A percentile compares a stretch with the other conserved stretches of the same genome.
phyloP scores from a whole-genome alignment of 2,888 invertebrate genomes.

The Lymantria dispar region DNA sequence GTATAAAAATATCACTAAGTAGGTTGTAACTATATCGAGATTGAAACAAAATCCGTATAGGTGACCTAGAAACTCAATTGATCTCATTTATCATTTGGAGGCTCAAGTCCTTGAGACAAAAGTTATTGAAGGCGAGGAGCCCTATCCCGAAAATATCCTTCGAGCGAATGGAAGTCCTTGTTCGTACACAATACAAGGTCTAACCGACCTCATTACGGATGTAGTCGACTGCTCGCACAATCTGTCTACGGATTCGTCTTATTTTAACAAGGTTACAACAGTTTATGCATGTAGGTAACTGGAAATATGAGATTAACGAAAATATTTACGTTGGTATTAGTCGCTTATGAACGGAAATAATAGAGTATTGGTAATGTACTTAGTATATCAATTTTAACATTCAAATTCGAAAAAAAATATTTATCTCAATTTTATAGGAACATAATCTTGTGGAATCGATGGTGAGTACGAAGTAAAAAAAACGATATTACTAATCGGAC shows the following conservation, averaged over 20 bases:
- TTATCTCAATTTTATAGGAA: too few relatives aligned
- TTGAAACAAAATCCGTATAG: slow-evolving; percentile 46
- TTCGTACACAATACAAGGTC: slow-evolving; percentile 53
- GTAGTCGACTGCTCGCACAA: slow-evolving; percentile 47
- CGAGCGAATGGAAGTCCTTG: slow-evolving; percentile 47
- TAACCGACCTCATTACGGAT: slow-evolving; percentile 45
- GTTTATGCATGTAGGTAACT: slow-evolving; percentile 34
- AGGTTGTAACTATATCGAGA: slow-evolving; percentile 15
- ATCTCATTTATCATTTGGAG: slow-evolving; percentile 65
- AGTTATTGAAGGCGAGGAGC: slow-evolving; percentile 63
- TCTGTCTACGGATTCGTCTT: slow-evolving; percentile 45
- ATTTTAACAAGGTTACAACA: slow-evolving; percentile 51
- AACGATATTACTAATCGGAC: too few relatives aligned
- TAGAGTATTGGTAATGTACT: background rate
- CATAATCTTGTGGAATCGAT: too few relatives aligned
- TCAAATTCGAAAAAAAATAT: background rate
- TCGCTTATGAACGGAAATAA: background rate
- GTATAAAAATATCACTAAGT: background rate
- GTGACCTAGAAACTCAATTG: slow-evolving; percentile 64
- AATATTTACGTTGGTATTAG: background rate
- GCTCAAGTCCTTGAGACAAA: slow-evolving; percentile 60
- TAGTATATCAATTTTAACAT: background rate
- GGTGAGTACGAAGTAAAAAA: too few relatives aligned
- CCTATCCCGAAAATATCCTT: slow-evolving; percentile 66
- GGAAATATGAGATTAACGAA: slow-evolving; percentile 22